Conservation (phyloP, 2,797 vertebrate genomes). For the Eulemur coronatus region DNA sequence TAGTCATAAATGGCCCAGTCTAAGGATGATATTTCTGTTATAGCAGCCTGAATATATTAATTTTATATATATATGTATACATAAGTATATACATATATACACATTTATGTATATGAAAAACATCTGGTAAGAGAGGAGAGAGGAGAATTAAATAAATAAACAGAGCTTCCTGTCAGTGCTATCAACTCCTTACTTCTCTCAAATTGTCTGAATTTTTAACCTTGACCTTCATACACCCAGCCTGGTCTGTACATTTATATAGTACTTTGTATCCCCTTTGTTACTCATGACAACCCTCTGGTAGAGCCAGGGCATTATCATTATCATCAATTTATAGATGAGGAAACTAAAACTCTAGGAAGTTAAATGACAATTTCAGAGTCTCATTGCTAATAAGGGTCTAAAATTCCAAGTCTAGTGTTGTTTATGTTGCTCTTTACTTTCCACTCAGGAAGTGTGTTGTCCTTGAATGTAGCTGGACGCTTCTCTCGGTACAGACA, state of each 20-base stretch:
- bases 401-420: not conserved
- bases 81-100: not conserved
- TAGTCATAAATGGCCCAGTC: not conserved
- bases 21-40: not conserved
- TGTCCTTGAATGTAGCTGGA: not conserved
- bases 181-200: not conserved
- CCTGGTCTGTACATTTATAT: not conserved
- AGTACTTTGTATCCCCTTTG: not conserved
- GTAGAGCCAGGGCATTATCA: not conserved
- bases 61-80: not conserved
- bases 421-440: not conserved
- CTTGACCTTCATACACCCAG: not conserved
- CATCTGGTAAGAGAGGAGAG: not conserved
- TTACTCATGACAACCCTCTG: not conserved
- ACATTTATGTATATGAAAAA: not conserved
- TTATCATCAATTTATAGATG: not conserved
- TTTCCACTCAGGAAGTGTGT: not conserved
- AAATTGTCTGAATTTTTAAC: not conserved
- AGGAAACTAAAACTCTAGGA: constrained; percentile 6
- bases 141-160: not conserved
- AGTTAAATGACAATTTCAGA: not conserved
- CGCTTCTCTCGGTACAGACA: not conserved
- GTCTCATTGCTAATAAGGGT: not conserved
- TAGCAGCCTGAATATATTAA: not conserved
- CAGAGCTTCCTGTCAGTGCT: not conserved